These are phyloP conservation scores for Pelecanoides urinatrix DNA, from an alignment of 2,113 vertebrate species.

Conservation along the genomic window DNA sequence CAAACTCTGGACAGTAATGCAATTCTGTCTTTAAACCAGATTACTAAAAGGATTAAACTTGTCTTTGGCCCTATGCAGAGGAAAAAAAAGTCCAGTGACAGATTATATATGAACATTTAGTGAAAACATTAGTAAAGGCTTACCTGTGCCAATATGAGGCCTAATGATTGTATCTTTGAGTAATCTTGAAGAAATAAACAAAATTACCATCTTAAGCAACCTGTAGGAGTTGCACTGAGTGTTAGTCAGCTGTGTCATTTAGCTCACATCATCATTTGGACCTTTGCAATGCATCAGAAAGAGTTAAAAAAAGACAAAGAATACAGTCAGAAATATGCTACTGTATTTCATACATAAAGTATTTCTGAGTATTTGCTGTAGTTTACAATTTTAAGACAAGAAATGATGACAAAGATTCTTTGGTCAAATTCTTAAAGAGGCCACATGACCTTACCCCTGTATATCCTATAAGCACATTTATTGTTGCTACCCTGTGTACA, in stretches of 20 bases:
- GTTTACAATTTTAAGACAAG: not conserved
- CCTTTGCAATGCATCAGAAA: too few relatives aligned
- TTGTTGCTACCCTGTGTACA: not conserved
- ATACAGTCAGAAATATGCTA: not conserved
- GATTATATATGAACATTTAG: not conserved
- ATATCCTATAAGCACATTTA: not conserved
- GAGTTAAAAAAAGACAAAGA: too few relatives aligned
- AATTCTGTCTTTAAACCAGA: not conserved
- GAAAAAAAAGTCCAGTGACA: not conserved
- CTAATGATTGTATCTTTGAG: not conserved
- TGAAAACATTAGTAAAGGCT: not conserved
- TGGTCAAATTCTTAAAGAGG: not conserved
- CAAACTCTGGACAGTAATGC: not conserved
- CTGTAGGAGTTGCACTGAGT: not conserved
- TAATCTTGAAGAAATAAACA: not conserved
- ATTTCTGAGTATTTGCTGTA: not conserved
- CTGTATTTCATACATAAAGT: not conserved
- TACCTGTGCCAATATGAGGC: not conserved
- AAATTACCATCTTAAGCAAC: not conserved
- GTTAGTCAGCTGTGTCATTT: not conserved
- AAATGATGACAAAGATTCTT: not conserved
- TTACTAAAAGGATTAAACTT: not conserved
- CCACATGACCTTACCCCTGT: fast-evolving
- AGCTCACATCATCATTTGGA: not conserved
- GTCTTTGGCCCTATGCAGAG: not conserved